A percentile compares a stretch with the other conserved stretches of the same genome.
Conservation (phyloP, 2,797 vertebrate genomes). For the Onychomys leucogaster region DNA sequence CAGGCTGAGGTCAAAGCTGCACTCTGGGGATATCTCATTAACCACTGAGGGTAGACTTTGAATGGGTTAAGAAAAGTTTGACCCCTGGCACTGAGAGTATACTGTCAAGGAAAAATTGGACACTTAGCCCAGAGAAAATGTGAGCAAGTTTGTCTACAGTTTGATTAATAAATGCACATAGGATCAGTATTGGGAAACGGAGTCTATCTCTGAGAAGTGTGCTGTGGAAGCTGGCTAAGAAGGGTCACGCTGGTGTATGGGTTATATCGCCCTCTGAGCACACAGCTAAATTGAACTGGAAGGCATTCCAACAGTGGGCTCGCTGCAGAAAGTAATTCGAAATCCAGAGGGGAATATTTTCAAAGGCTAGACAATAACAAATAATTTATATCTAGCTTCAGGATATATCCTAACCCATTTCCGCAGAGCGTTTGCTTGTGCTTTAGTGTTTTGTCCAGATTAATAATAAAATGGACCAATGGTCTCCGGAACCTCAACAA, state of each 20-base stretch:
- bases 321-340: constrained; percentile 48
- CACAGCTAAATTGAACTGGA: constrained; percentile 39
- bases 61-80: constrained; percentile 70
- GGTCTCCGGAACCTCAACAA: not conserved
- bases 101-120: constrained; percentile 35
- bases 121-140: constrained; percentile 26
- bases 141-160: constrained; percentile 7
- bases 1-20: constrained; percentile 74
- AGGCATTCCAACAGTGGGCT: not conserved
- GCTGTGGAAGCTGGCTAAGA: not conserved
- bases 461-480: not conserved
- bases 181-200: constrained; percentile 16
- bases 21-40: constrained; percentile 71
- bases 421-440: not conserved
- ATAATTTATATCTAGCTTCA: constrained; percentile 53
- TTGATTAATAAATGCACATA: constrained; percentile 39
- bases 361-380: not conserved
- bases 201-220: not conserved
- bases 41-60: constrained; percentile 65
- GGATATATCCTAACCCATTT: constrained; percentile 36
- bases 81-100: constrained; percentile 58
- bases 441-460: not conserved
- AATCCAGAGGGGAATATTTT: constrained; percentile 38
- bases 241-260: not conserved
- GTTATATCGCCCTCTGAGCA: constrained; percentile 2